phyloP scores from a whole-genome alignment of 2,888 invertebrate species.

The Amphipoea oculea region DNA sequence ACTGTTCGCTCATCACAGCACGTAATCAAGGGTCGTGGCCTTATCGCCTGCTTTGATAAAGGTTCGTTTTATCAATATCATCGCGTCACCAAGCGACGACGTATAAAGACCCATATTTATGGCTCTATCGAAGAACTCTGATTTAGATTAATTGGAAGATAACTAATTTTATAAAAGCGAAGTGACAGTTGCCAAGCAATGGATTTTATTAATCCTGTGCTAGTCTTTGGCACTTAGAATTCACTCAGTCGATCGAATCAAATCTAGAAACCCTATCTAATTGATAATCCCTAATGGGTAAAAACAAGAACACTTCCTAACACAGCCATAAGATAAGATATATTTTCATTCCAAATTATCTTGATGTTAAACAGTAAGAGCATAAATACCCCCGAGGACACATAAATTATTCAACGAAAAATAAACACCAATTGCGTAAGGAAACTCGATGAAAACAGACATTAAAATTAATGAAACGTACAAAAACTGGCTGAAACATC shows the following conservation, averaged over 20 bases:
- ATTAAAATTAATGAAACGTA: constrained; percentile 47
- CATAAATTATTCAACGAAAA: constrained; percentile 40
- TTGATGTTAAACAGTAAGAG: constrained; percentile 4
- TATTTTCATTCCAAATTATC: constrained; percentile 19
- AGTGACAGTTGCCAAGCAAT: background rate
- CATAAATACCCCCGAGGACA: background rate
- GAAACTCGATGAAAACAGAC: constrained; percentile 41
- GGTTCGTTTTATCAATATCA: constrained; percentile 49
- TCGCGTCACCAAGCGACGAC: constrained; percentile 31
- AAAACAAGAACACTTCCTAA: background rate
- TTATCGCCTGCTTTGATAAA: constrained; percentile 12
- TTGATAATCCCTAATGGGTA: background rate
- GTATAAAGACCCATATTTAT: constrained; percentile 22
- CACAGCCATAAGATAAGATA: background rate
- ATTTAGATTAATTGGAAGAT: constrained; percentile 41
- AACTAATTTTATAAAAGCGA: background rate
- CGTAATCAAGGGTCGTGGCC: constrained; percentile 12
- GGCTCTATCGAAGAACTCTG: constrained; percentile 12
- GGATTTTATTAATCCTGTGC: background rate
- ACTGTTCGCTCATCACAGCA: constrained; percentile 12
- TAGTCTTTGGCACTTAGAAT: background rate
- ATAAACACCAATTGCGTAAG: constrained; percentile 28
- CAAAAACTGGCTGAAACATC: constrained; percentile 23
- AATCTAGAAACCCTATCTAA: background rate
- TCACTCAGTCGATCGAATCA: background rate